Evolutionary conservation across 2,888 invertebrate species (phyloP), one percentile per base, ranked within the genome.

Genomic region (Exephanes ischioxanthus): DNA sequence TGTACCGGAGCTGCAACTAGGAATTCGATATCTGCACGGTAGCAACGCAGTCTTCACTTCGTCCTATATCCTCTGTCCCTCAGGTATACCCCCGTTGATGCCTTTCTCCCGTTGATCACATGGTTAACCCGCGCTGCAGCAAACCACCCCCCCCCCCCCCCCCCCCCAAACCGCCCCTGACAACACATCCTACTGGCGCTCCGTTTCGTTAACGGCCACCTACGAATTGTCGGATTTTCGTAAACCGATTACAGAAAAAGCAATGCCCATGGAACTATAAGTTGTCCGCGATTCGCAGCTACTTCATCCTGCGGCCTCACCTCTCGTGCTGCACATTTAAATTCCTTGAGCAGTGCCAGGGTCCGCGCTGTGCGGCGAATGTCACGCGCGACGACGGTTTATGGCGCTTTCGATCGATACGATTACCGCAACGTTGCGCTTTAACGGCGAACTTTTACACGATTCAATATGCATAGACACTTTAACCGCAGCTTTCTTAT

Each of bases 241-340:
- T 53, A 33, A 67, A 76, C 66, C 37, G 22, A 76, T 66, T 66
- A 19, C 33, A 53, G 67, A 2, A 7, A 26, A 26, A 37, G 58
- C 71, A 83, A 78, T 58, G 7, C 4, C 14, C 0, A 58, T 22
- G 19, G 58, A 11, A 26, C 26, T 26, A 58, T 9, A 58, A 14
- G 11, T 14, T 4, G 3, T 45, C 3, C 30, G 19, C 26, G n/a
- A 14, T 30, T 66, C 33, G 3, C 6, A 30, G 63, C 19, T 61
- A 61, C n/a, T 75, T 51, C 45, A 63, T 63, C 30, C 45, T 6
- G 61, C 61, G 45, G 63, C 22, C 58, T 88, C 76, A 90, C 90
- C 90, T 90, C 86, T 89, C 87, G 85, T 87, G 88, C 80, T 87
- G 86, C 83, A 86, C 90, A 90, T 90, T 89, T 89, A 88, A 89